These are phyloP conservation scores for Xylophagus ater DNA, from an alignment of 2,888 invertebrate species.

Conservation along the genomic window DNA sequence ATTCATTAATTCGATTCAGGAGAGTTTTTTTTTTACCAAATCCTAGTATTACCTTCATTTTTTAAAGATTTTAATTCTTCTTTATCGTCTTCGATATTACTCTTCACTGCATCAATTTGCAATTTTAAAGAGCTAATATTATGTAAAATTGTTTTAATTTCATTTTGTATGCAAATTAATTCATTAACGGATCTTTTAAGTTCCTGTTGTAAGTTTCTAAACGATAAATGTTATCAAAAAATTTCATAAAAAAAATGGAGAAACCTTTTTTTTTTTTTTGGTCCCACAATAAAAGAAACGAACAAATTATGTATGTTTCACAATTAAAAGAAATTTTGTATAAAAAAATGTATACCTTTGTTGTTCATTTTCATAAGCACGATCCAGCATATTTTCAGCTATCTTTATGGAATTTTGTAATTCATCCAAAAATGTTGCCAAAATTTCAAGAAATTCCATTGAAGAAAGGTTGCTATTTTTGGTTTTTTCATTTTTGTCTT, in stretches of 20 bases:
- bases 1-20: too few relatives aligned
- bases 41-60: conserved; percentile 14
- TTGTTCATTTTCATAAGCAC: conserved; percentile 6
- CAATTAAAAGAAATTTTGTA: too few relatives aligned
- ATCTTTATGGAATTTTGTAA: conserved; percentile 10
- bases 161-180: conserved; percentile 26
- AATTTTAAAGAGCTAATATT: conserved; percentile 10
- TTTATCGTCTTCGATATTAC: conserved; percentile 10
- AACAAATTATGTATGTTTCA: too few relatives aligned
- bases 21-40: too few relatives aligned
- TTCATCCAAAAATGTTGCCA: conserved; percentile 12
- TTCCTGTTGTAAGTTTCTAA: conserved; percentile 6
- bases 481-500: too few relatives aligned
- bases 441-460: conserved; percentile 6
- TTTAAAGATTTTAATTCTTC: conserved; percentile 8
- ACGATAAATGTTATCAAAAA: not conserved
- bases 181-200: conserved; percentile 21
- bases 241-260: too few relatives aligned
- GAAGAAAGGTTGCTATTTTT: too few relatives aligned
- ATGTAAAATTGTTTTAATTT: conserved; percentile 25
- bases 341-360: too few relatives aligned
- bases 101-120: conserved; percentile 13
- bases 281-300: too few relatives aligned
- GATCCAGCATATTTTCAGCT: conserved; percentile 9
- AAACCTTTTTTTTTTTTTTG: too few relatives aligned